Percentiles rank a stretch among this genome's conserved stretches.
Conservation (phyloP, 2,113 vertebrate genomes). For the Sinosuthora webbiana region DNA sequence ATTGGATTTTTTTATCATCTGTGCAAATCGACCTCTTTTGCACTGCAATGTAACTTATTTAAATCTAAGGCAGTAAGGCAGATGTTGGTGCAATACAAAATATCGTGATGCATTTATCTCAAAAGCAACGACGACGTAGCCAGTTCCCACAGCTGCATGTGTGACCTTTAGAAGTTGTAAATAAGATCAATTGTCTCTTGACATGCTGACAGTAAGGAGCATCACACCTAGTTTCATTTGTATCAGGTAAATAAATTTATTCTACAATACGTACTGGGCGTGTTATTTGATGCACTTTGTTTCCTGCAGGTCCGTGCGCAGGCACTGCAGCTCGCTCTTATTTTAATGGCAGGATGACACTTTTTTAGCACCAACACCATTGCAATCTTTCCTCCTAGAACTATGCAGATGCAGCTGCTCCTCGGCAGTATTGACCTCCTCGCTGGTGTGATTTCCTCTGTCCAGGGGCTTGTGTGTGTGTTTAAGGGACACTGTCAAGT, state of each 20-base stretch:
- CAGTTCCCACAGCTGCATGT: slow-evolving; percentile 78
- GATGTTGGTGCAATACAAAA: slow-evolving; percentile 78
- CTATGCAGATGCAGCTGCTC: slow-evolving; percentile 63
- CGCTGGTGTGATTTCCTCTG: slow-evolving; percentile 46
- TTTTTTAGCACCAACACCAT: slow-evolving; percentile 41
- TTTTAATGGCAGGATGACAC: slow-evolving; percentile 38
- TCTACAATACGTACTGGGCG: slow-evolving; percentile 71
- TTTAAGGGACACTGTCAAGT: slow-evolving; percentile 66
- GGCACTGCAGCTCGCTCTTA: neutral
- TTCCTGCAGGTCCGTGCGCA: neutral
- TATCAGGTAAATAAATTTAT: slow-evolving; percentile 94
- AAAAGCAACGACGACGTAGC: slow-evolving; percentile 31
- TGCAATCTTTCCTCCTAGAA: slow-evolving; percentile 55
- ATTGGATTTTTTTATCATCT: slow-evolving; percentile 76
- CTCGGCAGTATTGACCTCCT: slow-evolving; percentile 53
- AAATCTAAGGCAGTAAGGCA: slow-evolving; percentile 78
- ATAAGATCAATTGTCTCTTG: slow-evolving; percentile 77
- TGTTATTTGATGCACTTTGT: slow-evolving; percentile 66
- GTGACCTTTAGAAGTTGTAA: slow-evolving; percentile 81
- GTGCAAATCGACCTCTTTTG: slow-evolving; percentile 82
- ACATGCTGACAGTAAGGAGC: slow-evolving; percentile 83
- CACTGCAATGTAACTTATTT: slow-evolving; percentile 87
- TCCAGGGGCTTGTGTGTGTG: slow-evolving; percentile 46
- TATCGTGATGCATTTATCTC: slow-evolving; percentile 77
- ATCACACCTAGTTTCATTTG: slow-evolving; percentile 82